Conservation (phyloP, 2,797 vertebrate species). For the Apodemus agrarius region DNA sequence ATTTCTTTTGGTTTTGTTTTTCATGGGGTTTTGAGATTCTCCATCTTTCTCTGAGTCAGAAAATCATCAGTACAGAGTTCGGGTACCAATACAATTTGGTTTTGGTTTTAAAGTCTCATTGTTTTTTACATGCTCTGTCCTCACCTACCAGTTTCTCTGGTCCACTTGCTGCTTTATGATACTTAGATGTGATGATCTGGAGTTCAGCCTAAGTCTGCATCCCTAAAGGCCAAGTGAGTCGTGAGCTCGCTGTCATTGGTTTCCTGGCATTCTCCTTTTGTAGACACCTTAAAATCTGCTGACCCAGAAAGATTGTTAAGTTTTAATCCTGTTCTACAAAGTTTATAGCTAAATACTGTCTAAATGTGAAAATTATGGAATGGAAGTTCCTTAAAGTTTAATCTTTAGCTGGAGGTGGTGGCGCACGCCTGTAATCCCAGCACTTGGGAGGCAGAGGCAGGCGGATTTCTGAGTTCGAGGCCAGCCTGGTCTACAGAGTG, state of each 20-base stretch:
- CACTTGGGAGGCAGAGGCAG: too few relatives aligned
- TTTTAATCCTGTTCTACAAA: not conserved
- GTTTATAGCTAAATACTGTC: not conserved
- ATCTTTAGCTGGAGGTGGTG: not conserved
- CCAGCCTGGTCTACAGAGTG: too few relatives aligned
- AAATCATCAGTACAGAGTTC: constrained; percentile 56
- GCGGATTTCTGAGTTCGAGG: too few relatives aligned
- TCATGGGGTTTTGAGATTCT: constrained; percentile 50
- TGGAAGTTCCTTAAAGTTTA: not conserved
- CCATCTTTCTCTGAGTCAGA: constrained; percentile 2
- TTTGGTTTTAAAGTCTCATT: not conserved
- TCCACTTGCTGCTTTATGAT: not conserved
- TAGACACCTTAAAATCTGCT: constrained; percentile 9
- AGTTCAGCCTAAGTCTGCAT: not conserved
- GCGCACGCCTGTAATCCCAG: too few relatives aligned
- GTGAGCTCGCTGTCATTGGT: not conserved
- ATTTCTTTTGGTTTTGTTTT: constrained; percentile 58
- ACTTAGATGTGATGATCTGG: not conserved
- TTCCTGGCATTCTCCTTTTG: not conserved
- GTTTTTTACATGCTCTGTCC: not conserved
- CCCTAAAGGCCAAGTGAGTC: not conserved
- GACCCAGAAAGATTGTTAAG: constrained; percentile 4
- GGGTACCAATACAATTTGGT: not conserved
- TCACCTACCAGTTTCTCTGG: not conserved
- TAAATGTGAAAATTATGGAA: not conserved